Conservation (phyloP, 2,113 vertebrate genomes). For the Microtus richardsoni region DNA sequence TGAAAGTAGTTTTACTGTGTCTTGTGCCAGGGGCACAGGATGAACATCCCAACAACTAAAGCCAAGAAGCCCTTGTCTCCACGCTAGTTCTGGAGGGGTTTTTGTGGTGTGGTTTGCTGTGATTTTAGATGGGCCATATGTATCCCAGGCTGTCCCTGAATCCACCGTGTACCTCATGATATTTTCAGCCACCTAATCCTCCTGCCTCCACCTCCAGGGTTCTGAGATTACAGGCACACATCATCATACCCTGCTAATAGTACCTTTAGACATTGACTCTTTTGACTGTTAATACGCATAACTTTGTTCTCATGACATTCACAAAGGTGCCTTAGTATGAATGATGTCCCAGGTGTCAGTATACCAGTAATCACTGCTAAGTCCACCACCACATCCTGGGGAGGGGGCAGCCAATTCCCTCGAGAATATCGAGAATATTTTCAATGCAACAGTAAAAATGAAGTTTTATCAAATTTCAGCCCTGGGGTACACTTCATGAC, state of each 20-base stretch:
- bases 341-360: background rate
- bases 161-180: background rate
- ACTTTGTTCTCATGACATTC: background rate
- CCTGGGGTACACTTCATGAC: background rate
- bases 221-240: background rate
- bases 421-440: background rate
- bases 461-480: background rate
- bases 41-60: background rate
- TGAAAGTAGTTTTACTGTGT: background rate
- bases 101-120: background rate
- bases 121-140: background rate
- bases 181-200: too few species aligned
- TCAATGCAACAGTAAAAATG: background rate
- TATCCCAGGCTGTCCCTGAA: background rate
- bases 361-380: background rate
- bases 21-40: background rate
- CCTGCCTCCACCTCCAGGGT: background rate
- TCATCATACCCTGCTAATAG: background rate
- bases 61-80: background rate
- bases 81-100: background rate
- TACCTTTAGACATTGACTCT: too few species aligned
- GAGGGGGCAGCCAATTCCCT: background rate
- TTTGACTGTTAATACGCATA: background rate
- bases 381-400: background rate
- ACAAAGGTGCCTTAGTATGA: background rate